These are phyloP conservation scores for Lithobates sylvaticus DNA, from an alignment of 2,797 vertebrate genomes.

Conservation along the genomic window DNA sequence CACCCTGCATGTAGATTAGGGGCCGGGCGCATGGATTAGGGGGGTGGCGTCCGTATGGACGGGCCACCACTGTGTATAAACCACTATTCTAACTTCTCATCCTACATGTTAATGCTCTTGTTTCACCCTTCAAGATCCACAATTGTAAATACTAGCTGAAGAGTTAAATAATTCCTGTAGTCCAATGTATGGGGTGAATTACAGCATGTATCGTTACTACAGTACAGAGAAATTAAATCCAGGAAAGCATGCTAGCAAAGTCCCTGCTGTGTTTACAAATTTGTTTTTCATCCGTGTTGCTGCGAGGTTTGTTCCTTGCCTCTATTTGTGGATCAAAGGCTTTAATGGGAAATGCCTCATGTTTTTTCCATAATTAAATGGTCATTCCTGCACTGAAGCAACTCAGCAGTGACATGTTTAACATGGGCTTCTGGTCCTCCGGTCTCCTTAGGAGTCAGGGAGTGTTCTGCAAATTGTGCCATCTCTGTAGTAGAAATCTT, in stretches of 20 bases:
- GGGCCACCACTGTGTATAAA: too few relatives aligned
- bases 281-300: conserved; percentile 54
- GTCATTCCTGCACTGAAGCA: background rate
- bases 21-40: too few relatives aligned
- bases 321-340: conserved; percentile 36
- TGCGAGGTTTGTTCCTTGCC: conserved; percentile 5
- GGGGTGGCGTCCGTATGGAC: too few relatives aligned
- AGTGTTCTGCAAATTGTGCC: background rate
- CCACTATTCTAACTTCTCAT: too few relatives aligned
- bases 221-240: conserved; percentile 47
- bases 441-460: background rate
- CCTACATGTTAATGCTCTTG: background rate
- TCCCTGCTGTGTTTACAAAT: conserved; percentile 58
- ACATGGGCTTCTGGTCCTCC: background rate
- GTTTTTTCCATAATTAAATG: conserved; percentile 16
- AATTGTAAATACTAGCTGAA: background rate
- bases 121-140: background rate
- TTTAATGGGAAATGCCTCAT: conserved; percentile 21
- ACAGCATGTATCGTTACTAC: conserved; percentile 1
- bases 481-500: background rate
- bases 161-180: background rate
- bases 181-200: conserved; percentile 39
- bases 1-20: too few relatives aligned
- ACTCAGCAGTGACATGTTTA: conserved; percentile 13
- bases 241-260: conserved; percentile 24